These are phyloP conservation scores for Argyresthia goedartella DNA, from an alignment of 2,888 invertebrate species.

Conservation along the genomic window DNA sequence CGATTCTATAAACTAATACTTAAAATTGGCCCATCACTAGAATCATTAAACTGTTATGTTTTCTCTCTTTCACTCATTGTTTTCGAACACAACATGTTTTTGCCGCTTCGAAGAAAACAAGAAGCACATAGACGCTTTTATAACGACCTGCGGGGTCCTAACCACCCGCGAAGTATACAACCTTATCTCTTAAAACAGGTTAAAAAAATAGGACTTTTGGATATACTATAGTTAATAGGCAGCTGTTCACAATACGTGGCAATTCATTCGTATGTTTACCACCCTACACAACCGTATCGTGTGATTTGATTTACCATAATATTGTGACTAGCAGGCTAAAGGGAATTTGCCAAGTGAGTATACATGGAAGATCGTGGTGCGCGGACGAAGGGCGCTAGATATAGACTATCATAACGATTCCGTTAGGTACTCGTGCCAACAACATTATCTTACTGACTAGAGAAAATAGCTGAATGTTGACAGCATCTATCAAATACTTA, in stretches of 20 bases:
- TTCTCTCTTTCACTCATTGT: background rate
- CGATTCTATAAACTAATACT: background rate
- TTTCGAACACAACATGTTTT: conserved; percentile 10
- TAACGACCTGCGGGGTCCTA: conserved; percentile 36
- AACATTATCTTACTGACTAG: too few relatives aligned
- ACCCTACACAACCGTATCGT: background rate
- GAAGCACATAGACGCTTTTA: conserved; percentile 58
- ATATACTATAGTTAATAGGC: conserved; percentile 43
- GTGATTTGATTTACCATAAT: background rate
- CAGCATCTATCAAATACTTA: too few relatives aligned
- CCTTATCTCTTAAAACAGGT: conserved; percentile 66
- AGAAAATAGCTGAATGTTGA: too few relatives aligned
- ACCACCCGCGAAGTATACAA: conserved; percentile 49
- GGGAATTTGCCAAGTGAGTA: conserved; percentile 47
- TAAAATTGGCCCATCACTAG: background rate
- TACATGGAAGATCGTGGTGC: conserved; percentile 58
- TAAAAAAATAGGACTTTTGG: conserved; percentile 71
- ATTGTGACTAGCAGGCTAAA: conserved; percentile 15
- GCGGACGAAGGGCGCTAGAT: conserved; percentile 53
- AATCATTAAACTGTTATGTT: too few relatives aligned
- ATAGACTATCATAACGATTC: background rate
- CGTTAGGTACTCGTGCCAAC: too few relatives aligned
- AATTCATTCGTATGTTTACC: background rate
- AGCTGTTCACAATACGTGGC: conserved; percentile 5
- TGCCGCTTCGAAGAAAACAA: conserved; percentile 59